phyloP scores from a whole-genome alignment of 2,888 invertebrate species.

The Torymus texanus region DNA sequence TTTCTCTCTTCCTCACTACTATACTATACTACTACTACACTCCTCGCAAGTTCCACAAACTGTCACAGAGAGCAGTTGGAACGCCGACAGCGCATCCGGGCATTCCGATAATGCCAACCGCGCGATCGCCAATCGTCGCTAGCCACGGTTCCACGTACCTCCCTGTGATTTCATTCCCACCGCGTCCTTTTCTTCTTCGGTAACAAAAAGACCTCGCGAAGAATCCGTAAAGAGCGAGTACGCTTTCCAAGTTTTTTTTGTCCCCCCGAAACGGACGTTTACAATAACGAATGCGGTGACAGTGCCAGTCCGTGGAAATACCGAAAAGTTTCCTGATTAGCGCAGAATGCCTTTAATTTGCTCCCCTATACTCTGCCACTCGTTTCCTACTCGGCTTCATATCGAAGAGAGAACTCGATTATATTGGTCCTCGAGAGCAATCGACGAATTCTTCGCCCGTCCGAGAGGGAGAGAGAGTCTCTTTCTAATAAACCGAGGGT shows the following conservation, averaged over 20 bases:
- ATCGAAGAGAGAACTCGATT: conserved; percentile 28
- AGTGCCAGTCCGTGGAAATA: conserved; percentile 23
- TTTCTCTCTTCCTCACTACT: no score
- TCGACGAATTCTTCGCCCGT: conserved; percentile 34
- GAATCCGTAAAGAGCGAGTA: conserved; percentile 1
- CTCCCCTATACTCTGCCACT: neutral
- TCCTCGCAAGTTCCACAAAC: conserved; percentile 26
- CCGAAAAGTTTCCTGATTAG: conserved; percentile 53
- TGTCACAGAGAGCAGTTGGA: conserved; percentile 23
- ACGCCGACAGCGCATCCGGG: conserved; percentile 1
- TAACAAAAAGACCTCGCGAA: conserved; percentile 31
- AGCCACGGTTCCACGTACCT: neutral
- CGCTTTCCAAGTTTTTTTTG: conserved; percentile 27
- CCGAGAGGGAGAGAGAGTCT: neutral
- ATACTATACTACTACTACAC: no score
- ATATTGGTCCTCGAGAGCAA: conserved; percentile 28
- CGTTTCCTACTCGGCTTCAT: neutral
- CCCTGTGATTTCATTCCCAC: conserved; percentile 45
- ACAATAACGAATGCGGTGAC: conserved; percentile 47
- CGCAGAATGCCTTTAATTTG: conserved; percentile 53
- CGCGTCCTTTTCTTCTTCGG: conserved; percentile 3
- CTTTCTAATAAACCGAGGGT: conserved; percentile 21
- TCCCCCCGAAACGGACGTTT: conserved; percentile 33
- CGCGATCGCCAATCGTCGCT: conserved; percentile 43
- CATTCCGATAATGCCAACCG: conserved; percentile 41